A percentile compares a stretch with the other conserved stretches of the same genome.
These are phyloP conservation scores for Latrodectus geometricus DNA, from an alignment of 1,140 invertebrate genomes.

Conservation along the genomic window DNA sequence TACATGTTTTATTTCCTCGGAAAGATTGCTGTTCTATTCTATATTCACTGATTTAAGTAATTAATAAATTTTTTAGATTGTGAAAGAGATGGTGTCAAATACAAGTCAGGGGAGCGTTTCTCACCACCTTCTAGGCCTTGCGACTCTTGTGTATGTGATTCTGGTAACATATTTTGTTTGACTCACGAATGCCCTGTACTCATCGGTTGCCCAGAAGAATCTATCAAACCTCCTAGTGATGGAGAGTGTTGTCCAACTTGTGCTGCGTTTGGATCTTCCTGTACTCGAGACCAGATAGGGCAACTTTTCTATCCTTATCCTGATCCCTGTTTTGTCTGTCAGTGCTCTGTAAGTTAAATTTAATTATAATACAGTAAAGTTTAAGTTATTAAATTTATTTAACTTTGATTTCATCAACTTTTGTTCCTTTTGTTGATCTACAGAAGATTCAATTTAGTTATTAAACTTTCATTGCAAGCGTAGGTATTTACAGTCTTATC, in stretches of 20 bases:
- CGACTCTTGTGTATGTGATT: slow-evolving; percentile 54
- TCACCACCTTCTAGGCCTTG: slow-evolving; percentile 34
- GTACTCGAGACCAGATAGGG: slow-evolving; percentile 74
- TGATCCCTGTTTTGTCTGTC: slow-evolving; percentile 80
- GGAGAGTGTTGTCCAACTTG: slow-evolving; percentile 54
- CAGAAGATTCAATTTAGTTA: no score
- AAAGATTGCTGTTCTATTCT: background rate
- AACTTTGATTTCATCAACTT: no score
- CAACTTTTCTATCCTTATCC: slow-evolving; percentile 74
- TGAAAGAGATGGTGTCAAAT: slow-evolving; percentile 38
- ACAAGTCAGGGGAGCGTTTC: slow-evolving; percentile 40
- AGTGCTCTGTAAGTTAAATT: slow-evolving; percentile 80
- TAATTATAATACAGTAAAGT: no score
- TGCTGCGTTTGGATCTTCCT: slow-evolving; percentile 38
- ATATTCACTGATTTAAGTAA: background rate
- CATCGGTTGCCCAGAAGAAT: slow-evolving; percentile 44
- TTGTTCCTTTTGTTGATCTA: no score
- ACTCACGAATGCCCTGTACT: slow-evolving; percentile 47
- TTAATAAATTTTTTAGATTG: slow-evolving; percentile 40
- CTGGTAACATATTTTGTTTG: slow-evolving; percentile 55
- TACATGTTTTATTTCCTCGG: no score
- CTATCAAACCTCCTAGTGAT: slow-evolving; percentile 42
- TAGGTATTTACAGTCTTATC: no score
- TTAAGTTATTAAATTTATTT: no score
- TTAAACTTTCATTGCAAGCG: no score